phyloP scores from a whole-genome alignment of 2,888 invertebrate species.

The Arge pagana region DNA sequence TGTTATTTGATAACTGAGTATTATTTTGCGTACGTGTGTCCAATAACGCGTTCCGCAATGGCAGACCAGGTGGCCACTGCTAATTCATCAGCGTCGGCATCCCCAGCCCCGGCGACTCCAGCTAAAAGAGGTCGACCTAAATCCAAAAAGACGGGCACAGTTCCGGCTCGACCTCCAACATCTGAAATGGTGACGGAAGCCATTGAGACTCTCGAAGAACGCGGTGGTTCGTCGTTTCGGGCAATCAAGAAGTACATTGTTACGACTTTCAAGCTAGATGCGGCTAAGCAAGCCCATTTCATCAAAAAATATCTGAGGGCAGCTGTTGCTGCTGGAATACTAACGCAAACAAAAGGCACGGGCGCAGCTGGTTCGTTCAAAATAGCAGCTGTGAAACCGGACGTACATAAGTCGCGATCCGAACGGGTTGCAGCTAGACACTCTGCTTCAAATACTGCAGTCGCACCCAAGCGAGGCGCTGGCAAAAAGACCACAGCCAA shows the following conservation, averaged over 20 bases:
- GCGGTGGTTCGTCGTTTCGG: slow-evolving; percentile 54
- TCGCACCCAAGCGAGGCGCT: slow-evolving; percentile 22
- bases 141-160: slow-evolving; percentile 2
- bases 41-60: neutral
- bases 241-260: slow-evolving; percentile 68
- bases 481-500: slow-evolving; percentile 4
- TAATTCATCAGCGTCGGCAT: slow-evolving; percentile 2
- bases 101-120: too few species aligned
- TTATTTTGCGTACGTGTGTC: too few species aligned
- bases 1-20: too few species aligned
- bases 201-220: slow-evolving; percentile 37
- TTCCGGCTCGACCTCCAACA: slow-evolving; percentile 51
- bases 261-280: slow-evolving; percentile 64
- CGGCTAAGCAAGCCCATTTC: slow-evolving; percentile 61
- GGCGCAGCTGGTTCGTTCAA: slow-evolving; percentile 59
- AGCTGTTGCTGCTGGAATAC: slow-evolving; percentile 59
- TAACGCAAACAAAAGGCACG: slow-evolving; percentile 61
- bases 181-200: slow-evolving; percentile 55
- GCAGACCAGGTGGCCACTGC: slow-evolving; percentile 15
- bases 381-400: slow-evolving; percentile 44
- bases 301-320: slow-evolving; percentile 64
- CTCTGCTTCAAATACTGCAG: too few species aligned
- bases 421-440: slow-evolving; percentile 18
- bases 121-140: slow-evolving; percentile 4
- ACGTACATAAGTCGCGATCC: slow-evolving; percentile 23